Percentiles rank a stretch among this genome's conserved stretches.
These are phyloP conservation scores for Protonibea diacanthus DNA, from an alignment of 2,797 vertebrate species.

Conservation along the genomic window DNA sequence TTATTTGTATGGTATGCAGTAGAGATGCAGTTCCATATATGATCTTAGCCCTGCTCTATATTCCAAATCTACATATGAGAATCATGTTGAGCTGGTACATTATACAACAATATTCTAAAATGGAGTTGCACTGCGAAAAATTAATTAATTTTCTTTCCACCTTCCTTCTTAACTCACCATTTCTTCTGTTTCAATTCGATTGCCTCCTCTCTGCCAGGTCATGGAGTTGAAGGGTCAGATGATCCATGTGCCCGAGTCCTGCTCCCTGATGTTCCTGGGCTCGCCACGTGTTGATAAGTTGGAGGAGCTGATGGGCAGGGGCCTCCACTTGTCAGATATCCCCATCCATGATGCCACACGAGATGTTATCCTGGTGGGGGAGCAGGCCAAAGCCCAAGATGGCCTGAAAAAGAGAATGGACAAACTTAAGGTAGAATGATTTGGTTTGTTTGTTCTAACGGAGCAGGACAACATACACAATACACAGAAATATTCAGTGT, in stretches of 20 bases:
- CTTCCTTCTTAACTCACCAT: not conserved
- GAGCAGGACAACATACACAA: not conserved
- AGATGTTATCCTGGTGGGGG: conserved; percentile 97
- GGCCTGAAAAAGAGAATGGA: conserved; percentile 99
- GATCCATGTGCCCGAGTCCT: conserved; percentile 96
- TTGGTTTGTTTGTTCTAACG: not conserved
- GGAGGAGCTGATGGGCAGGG: conserved; percentile 97
- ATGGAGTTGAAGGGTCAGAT: conserved; percentile 99
- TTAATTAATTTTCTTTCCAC: not conserved
- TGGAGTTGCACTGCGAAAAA: too few relatives aligned
- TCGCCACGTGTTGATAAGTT: conserved; percentile 98
- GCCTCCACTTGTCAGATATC: conserved; percentile 96
- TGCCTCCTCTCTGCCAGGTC: conserved; percentile 82
- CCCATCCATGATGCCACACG: conserved; percentile 98
- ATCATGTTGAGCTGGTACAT: not conserved
- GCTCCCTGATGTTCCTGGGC: conserved; percentile 95
- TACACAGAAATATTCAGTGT: not conserved
- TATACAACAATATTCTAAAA: too few relatives aligned
- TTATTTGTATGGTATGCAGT: conserved; percentile 1
- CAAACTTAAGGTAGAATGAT: conserved; percentile 89
- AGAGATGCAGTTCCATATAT: not conserved
- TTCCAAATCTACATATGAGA: not conserved
- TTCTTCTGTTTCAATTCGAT: not conserved
- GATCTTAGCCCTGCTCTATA: not conserved
- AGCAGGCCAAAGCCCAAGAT: conserved; percentile 98